Evolutionary conservation across 2,113 vertebrate species (phyloP), one percentile per base, ranked within the genome.

Genomic region (Phyllopteryx taeniolatus): DNA sequence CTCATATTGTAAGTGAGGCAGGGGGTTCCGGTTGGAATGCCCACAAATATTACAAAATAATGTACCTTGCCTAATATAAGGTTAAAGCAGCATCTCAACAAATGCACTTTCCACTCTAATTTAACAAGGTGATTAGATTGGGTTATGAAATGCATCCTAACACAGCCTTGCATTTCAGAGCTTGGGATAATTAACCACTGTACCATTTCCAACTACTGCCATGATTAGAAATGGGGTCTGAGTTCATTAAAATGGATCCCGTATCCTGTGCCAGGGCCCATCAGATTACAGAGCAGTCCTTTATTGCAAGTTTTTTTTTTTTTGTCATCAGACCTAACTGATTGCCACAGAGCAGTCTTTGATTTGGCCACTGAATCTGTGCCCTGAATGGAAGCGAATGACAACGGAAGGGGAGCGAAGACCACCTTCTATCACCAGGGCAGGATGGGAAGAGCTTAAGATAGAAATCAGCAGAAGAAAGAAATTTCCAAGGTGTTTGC

Each of bases 271-370:
- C 83, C 79, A 59, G 81, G 85, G 82, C 82, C 80, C 88, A 90
- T 90, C 86, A 88, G 90, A 92, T 91, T 89, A 87, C 83, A 86
- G 65, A 74, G 73, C 46, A n/a, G 71, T 60, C 73, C 75, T 83
- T 89, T 84, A 83, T 85, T 78, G 76, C 74, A n/a, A 72, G 68
- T 82, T 79, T 66, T 88, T 87, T 88, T 72, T 83, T 81, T 64
- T 88, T 86, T 86, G 86, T 91, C 86, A 85, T 87, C 88, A 87
- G 83, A 84, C 77, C 79, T 74, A 83, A 92, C 87, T 91, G 91
- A 91, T 93, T 92, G 91, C 87, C 79, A 78, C 76, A 78, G 78
- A 75, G 83, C 71, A 81, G 72, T 70, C 87, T 89, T 91, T 90
- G 81, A 92, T 92, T 92, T 86, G 81, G 87, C 75, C 79, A 84